These are phyloP conservation scores for Crax fasciolata DNA, from an alignment of 2,797 vertebrate genomes.

Conservation along the genomic window DNA sequence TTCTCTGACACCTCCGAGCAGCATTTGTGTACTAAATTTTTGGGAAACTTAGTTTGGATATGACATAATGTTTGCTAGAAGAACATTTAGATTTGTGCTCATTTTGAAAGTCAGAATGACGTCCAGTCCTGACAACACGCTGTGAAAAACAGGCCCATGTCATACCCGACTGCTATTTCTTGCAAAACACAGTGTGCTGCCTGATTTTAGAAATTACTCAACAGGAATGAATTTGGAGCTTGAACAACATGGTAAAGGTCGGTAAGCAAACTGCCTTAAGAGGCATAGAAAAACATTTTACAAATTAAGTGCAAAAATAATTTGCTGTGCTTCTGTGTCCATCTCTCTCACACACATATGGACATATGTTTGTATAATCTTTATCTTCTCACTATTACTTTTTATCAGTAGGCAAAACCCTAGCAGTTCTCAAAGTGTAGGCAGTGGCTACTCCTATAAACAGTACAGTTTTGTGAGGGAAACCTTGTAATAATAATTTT, in stretches of 20 bases:
- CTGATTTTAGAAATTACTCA: constrained; percentile 73
- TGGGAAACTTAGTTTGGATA: not conserved
- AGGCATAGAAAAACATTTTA: constrained; percentile 55
- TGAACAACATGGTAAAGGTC: constrained; percentile 58
- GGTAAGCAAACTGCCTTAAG: constrained; percentile 65
- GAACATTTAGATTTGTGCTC: not conserved
- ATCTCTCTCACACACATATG: not conserved
- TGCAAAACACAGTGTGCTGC: constrained; percentile 52
- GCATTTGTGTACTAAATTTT: not conserved
- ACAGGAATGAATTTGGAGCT: constrained; percentile 64
- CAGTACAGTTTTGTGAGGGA: not conserved
- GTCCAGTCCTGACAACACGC: not conserved
- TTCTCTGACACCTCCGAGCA: not conserved
- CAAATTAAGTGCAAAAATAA: constrained; percentile 41
- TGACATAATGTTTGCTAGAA: not conserved
- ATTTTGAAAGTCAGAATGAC: constrained; percentile 37
- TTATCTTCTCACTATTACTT: not conserved
- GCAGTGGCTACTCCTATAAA: not conserved
- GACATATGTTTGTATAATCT: not conserved
- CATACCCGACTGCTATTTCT: constrained; percentile 6
- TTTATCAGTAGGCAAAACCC: not conserved
- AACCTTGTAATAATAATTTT: not conserved
- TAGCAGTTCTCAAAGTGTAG: not conserved
- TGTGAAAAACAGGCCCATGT: not conserved
- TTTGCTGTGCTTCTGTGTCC: not conserved